Conservation (phyloP, 2,888 invertebrate genomes). For the Tetranychus truncatus region DNA sequence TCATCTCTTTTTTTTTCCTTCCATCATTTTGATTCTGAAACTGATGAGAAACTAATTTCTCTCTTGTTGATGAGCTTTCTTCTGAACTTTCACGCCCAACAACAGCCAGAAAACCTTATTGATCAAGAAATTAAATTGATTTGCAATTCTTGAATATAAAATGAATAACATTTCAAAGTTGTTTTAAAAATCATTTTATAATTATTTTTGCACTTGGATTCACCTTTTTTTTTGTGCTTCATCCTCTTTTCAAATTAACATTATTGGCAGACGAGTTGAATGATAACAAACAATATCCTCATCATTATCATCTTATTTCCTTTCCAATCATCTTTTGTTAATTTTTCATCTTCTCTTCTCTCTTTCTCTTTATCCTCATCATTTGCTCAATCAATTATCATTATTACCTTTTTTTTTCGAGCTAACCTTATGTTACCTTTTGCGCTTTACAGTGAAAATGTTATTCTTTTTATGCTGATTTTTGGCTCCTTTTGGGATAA, state of each 20-base stretch:
- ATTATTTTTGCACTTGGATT: no score
- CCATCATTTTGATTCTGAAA: background rate
- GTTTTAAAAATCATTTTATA: no score
- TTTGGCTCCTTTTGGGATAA: background rate
- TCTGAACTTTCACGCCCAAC: no score
- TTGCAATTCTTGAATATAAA: no score
- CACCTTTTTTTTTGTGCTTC: background rate
- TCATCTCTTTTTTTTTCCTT: background rate
- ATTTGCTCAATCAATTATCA: background rate
- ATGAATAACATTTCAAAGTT: no score
- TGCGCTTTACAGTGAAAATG: background rate
- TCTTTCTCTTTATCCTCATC: background rate
- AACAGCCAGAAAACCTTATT: no score
- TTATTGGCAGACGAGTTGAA: no score
- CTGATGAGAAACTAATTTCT: background rate
- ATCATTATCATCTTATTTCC: background rate
- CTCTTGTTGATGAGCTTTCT: background rate
- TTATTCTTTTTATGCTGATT: background rate
- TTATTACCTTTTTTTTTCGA: background rate
- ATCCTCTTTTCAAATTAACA: background rate
- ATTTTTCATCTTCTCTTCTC: background rate
- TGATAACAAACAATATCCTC: background rate
- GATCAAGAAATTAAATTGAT: no score
- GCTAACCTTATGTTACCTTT: background rate
- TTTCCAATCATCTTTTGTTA: background rate